These are phyloP conservation scores for Berghia stephanieae DNA, from an alignment of 1,140 invertebrate species.

Conservation along the genomic window DNA sequence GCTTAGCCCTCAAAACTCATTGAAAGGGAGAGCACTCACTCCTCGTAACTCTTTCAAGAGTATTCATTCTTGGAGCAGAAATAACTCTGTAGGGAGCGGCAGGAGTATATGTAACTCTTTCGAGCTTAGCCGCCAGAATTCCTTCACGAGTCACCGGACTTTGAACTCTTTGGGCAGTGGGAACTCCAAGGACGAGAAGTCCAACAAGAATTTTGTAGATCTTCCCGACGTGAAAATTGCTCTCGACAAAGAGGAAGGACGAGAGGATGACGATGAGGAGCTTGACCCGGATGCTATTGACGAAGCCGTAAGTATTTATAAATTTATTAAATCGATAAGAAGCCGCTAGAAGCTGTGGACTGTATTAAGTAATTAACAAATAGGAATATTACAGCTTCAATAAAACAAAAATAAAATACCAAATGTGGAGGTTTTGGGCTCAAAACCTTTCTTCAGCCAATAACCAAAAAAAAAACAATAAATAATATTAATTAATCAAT, in stretches of 20 bases:
- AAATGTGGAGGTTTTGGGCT: no score
- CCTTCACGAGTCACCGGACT: conserved; percentile 56
- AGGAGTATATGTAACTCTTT: conserved; percentile 59
- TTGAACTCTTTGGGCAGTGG: conserved; percentile 56
- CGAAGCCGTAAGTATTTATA: conserved; percentile 60
- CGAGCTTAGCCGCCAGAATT: conserved; percentile 63
- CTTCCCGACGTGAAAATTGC: conserved; percentile 37
- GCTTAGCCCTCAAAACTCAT: conserved; percentile 69
- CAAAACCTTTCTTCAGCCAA: no score
- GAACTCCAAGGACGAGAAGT: conserved; percentile 63
- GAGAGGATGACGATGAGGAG: conserved; percentile 48
- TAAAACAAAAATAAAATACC: no score
- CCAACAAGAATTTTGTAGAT: conserved; percentile 60
- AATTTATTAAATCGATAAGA: no score
- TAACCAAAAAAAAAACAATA: no score
- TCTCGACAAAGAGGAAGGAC: conserved; percentile 33
- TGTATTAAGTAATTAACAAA: no score
- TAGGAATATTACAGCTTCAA: no score
- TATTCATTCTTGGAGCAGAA: conserved; percentile 55
- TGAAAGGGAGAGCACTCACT: conserved; percentile 65
- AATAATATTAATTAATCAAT: no score
- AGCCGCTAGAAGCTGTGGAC: no score
- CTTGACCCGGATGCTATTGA: conserved; percentile 64
- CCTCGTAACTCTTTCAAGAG: conserved; percentile 78
- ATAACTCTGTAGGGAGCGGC: conserved; percentile 61